Conservation (phyloP, 1,140 invertebrate genomes). For the Stenopsyche tienmushanensis region DNA sequence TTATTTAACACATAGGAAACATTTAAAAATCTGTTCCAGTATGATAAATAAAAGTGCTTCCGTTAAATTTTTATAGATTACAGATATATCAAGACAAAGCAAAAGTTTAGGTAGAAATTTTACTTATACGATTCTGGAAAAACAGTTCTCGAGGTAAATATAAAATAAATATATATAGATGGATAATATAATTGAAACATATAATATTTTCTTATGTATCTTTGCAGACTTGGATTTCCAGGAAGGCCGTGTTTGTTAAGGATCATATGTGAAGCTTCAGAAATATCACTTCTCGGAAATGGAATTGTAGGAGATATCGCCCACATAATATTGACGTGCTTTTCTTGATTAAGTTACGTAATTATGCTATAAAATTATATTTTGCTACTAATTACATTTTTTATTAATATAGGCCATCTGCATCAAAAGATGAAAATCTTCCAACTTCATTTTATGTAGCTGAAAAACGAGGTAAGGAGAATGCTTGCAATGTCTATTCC, state of each 20-base stretch:
- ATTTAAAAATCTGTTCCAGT: background rate
- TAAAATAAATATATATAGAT: background rate
- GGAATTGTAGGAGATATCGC: constrained; percentile 65
- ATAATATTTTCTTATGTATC: background rate
- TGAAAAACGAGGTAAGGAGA: constrained; percentile 28
- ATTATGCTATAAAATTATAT: too few species aligned
- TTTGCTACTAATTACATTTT: background rate
- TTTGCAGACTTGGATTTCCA: constrained; percentile 54
- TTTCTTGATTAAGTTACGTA: background rate
- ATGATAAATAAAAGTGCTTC: background rate
- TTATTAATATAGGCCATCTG: constrained; percentile 35
- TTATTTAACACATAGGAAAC: background rate
- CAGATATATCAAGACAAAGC: constrained; percentile 14
- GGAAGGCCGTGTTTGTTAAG: constrained; percentile 68
- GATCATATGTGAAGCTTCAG: constrained; percentile 72
- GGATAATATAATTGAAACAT: background rate
- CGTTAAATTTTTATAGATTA: constrained; percentile 15
- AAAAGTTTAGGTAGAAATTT: constrained; percentile 26
- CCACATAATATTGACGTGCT: constrained; percentile 68
- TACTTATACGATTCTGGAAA: constrained; percentile 33
- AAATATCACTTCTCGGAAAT: constrained; percentile 61
- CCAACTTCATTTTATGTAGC: constrained; percentile 33
- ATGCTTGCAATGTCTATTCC: constrained; percentile 25
- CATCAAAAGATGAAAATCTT: constrained; percentile 33
- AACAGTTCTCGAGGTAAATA: constrained; percentile 13